Evolutionary conservation across 2,888 invertebrate genomes (phyloP).

Genomic region (Pemphredon lugubris): DNA sequence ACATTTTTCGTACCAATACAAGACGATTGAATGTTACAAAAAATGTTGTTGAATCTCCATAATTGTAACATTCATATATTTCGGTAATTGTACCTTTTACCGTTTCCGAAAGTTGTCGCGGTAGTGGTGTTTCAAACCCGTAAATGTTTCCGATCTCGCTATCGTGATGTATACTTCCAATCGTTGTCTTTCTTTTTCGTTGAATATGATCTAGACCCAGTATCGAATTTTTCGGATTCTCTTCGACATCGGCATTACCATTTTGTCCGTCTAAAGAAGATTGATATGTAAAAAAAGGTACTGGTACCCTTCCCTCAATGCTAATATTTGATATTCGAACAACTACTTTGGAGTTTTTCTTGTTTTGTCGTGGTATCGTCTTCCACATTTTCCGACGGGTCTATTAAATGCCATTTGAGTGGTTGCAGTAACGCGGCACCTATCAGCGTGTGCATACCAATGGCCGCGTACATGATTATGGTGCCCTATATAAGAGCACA

Average conservation of each 20-base stretch:
- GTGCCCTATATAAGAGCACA: constrained; percentile 81
- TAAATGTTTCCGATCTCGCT: constrained; percentile 79
- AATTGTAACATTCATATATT: neutral
- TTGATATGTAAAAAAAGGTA: neutral
- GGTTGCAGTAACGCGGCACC: constrained; percentile 86
- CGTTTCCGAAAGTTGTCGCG: constrained; percentile 69
- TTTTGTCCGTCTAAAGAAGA: constrained; percentile 31
- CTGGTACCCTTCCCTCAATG: too few relatives aligned
- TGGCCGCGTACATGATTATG: constrained; percentile 84
- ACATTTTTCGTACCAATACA: too few relatives aligned
- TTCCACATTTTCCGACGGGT: constrained; percentile 15
- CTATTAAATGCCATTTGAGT: constrained; percentile 85
- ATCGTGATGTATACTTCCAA: constrained; percentile 75
- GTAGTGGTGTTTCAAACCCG: constrained; percentile 80
- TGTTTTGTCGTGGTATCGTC: constrained; percentile 13
- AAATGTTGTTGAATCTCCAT: neutral
- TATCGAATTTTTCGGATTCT: constrained; percentile 6
- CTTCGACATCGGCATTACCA: constrained; percentile 35
- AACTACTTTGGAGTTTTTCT: neutral
- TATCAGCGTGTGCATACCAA: constrained; percentile 84
- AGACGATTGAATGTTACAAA: too few relatives aligned
- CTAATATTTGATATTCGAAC: neutral
- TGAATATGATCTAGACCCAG: constrained; percentile 1
- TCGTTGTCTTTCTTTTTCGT: constrained; percentile 59
- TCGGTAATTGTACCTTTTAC: constrained; percentile 23